Percentiles rank a stretch among this genome's conserved stretches.
These are phyloP conservation scores for Percopsis transmontana DNA, from an alignment of 2,113 vertebrate species.

Conservation along the genomic window DNA sequence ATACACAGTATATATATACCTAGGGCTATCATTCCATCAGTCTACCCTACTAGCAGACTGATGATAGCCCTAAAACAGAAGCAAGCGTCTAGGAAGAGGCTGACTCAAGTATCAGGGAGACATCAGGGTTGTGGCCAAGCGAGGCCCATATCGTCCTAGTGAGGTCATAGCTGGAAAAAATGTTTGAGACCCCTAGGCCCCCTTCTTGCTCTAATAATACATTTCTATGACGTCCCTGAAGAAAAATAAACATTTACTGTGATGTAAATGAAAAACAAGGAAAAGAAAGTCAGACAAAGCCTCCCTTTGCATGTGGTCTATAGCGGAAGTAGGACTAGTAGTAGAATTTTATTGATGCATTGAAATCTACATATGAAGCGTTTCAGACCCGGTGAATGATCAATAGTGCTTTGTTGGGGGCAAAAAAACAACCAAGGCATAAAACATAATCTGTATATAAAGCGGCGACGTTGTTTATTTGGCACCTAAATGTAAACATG, in stretches of 20 bases:
- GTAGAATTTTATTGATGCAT: no score
- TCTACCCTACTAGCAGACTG: conserved; percentile 11
- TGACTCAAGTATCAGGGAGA: conserved; percentile 55
- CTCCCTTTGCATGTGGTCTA: background rate
- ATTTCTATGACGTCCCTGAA: conserved; percentile 23
- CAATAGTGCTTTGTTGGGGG: no score
- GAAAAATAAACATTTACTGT: conserved; percentile 41
- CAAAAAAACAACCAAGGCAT: conserved; percentile 13
- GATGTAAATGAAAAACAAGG: conserved; percentile 16
- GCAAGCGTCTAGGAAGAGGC: conserved; percentile 31
- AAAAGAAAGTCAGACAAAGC: background rate
- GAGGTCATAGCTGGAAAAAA: conserved; percentile 62
- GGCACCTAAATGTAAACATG: conserved; percentile 11
- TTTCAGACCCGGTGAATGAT: no score
- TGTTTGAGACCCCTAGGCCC: conserved; percentile 18
- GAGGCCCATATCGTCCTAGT: conserved; percentile 42
- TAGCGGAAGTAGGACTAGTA: background rate
- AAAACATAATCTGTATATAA: background rate
- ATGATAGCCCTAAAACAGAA: conserved; percentile 61
- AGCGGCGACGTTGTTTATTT: conserved; percentile 3
- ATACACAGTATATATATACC: no score
- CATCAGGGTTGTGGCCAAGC: conserved; percentile 40
- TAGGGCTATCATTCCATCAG: no score
- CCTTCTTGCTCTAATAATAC: conserved; percentile 30
- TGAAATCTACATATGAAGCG: no score